Evolutionary conservation across 2,888 invertebrate genomes (phyloP).

Genomic region (Gnatocerus cornutus): DNA sequence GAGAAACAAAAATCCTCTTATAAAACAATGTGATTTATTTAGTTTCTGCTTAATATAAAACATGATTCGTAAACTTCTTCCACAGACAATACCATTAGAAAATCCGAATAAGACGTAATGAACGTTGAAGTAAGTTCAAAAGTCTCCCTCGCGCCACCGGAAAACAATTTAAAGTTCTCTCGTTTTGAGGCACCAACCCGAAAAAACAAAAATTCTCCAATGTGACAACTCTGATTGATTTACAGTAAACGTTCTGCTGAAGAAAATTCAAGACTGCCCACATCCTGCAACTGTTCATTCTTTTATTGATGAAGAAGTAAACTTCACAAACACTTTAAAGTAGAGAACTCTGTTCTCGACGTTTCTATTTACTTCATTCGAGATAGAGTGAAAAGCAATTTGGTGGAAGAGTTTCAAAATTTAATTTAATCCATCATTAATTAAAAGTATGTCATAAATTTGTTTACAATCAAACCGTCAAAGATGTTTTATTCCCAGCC

Average conservation of each 20-base stretch:
- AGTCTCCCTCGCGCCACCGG: background rate
- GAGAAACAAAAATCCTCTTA: no score
- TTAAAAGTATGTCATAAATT: constrained; percentile 25
- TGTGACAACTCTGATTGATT: constrained; percentile 20
- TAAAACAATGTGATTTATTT: no score
- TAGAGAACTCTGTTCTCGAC: constrained; percentile 33
- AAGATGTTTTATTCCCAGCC: constrained; percentile 13
- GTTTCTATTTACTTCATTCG: constrained; percentile 21
- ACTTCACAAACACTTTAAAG: constrained; percentile 32
- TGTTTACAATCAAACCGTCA: constrained; percentile 28
- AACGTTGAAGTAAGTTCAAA: background rate
- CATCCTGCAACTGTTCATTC: constrained; percentile 12
- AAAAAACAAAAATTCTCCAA: background rate
- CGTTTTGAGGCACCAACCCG: background rate
- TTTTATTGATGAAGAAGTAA: constrained; percentile 12
- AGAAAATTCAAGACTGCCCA: constrained; percentile 19
- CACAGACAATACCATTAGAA: background rate
- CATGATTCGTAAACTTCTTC: background rate
- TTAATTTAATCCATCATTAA: constrained; percentile 14
- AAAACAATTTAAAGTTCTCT: background rate
- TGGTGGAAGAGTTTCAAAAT: constrained; percentile 2
- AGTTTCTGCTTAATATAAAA: no score
- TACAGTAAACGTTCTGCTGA: constrained; percentile 5
- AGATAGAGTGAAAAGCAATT: constrained; percentile 3
- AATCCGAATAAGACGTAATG: background rate